These are phyloP conservation scores for Paedocypris sp. DNA, from an alignment of 2,113 vertebrate species.

Conservation along the genomic window DNA sequence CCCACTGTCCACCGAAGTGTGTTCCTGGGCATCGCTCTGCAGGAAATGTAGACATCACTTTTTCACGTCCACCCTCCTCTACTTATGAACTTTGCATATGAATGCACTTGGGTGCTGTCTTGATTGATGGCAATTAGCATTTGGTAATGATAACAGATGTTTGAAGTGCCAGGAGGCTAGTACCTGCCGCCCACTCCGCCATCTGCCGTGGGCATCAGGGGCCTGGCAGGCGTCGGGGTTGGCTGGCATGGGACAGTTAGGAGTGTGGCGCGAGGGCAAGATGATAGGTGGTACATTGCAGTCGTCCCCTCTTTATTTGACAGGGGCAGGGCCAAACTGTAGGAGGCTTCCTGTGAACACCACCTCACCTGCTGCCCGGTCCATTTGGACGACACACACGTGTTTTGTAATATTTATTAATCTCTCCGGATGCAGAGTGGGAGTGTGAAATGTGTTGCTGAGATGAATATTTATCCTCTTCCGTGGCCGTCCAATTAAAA, in stretches of 20 bases:
- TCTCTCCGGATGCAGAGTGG: not conserved
- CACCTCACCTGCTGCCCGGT: constrained; percentile 3
- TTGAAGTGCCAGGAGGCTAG: constrained; percentile 79
- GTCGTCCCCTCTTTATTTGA: constrained; percentile 22
- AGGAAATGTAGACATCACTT: constrained; percentile 69
- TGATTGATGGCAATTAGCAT: constrained; percentile 93
- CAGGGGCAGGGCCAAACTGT: constrained; percentile 6
- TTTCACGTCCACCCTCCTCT: constrained; percentile 29
- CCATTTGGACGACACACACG: constrained; percentile 8
- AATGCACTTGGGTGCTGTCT: constrained; percentile 78
- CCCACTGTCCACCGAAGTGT: constrained; percentile 7
- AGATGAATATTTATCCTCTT: too few relatives aligned
- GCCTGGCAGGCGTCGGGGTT: constrained; percentile 45
- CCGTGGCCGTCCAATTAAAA: too few relatives aligned
- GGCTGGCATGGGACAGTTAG: constrained; percentile 30
- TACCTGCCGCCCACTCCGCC: constrained; percentile 75
- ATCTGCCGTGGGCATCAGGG: constrained; percentile 73
- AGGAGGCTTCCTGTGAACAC: constrained; percentile 18
- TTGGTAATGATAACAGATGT: constrained; percentile 88
- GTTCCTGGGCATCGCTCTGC: constrained; percentile 50
- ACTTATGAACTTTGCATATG: constrained; percentile 57
- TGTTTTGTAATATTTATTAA: constrained; percentile 26
- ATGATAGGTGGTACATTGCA: constrained; percentile 20
- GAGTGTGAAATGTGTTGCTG: constrained; percentile 19
- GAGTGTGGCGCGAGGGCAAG: constrained; percentile 25